These are phyloP conservation scores for Arenaria interpres DNA, from an alignment of 2,113 vertebrate genomes.

Conservation along the genomic window DNA sequence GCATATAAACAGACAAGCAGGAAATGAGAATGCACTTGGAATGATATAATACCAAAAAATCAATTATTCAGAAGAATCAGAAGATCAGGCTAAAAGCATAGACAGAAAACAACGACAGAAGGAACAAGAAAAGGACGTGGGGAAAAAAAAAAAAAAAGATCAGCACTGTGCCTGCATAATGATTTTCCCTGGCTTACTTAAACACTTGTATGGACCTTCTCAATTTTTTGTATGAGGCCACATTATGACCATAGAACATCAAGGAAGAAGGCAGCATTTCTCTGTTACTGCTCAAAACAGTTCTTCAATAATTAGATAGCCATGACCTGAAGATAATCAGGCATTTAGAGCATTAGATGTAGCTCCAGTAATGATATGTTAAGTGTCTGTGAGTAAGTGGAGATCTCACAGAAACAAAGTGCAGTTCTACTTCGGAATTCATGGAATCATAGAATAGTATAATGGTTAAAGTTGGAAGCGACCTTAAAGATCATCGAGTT, in stretches of 20 bases:
- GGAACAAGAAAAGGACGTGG: not conserved
- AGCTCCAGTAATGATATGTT: not conserved
- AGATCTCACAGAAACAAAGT: not conserved
- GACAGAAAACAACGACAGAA: not conserved
- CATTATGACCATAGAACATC: not conserved
- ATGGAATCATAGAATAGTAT: no score
- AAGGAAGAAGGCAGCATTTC: not conserved
- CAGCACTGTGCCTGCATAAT: not conserved
- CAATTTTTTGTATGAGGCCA: not conserved
- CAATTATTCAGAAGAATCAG: not conserved
- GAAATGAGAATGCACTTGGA: not conserved
- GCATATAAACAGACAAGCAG: not conserved
- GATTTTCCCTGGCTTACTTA: not conserved
- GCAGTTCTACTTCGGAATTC: not conserved
- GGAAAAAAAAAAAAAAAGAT: not conserved
- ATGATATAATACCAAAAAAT: not conserved
- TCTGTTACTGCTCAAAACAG: not conserved
- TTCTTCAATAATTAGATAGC: not conserved
- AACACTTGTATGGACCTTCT: not conserved
- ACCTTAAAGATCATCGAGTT: no score
- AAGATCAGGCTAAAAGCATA: accelerated
- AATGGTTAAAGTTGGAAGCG: no score
- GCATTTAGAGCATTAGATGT: not conserved
- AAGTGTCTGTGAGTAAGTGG: not conserved
- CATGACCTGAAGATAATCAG: not conserved